Evolutionary conservation across 1,140 invertebrate genomes (phyloP), one percentile per base, ranked within the genome.

Genomic region (Diplogasteroides magnus): DNA sequence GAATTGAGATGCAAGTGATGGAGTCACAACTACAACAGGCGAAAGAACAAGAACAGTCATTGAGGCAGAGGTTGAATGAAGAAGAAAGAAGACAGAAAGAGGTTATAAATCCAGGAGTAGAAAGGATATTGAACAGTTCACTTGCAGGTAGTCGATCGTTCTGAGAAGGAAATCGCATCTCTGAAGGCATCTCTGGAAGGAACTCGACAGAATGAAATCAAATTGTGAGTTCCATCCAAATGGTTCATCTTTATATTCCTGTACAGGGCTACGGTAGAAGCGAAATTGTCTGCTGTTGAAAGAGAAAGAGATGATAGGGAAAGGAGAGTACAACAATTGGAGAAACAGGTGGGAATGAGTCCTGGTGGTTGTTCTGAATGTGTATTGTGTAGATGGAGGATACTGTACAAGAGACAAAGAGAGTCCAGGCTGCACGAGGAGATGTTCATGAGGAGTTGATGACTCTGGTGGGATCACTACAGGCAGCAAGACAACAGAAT

Each of bases 301-400:
- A 68, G n/a, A 37, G 67, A 59, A 61, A 68, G 67, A 61, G 31
- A 23, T 26, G 67, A 62, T 31, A 57, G 31, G 57, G 37, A 27
- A 31, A 68, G 1, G 67, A 57, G 14, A 55, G 57, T 15, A 19
- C n/a, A 66, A 2, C 11, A 58, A 28, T 19, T 58, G 14, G 64
- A 66, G 29, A 66, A 66, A n/a, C 55, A 66, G 55, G 57, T 48
- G 37, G 19, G 37, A 19, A 48, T 48, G 37, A 11, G 19, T 19
- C 19, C 37, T 11, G 6, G 37, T 48, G 6, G 6, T 48, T 19
- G 37, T 48, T 6, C 6, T 48, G 6, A 6, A 48, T 19, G 6
- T 48, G 6, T 11, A 11, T 48, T 19, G 6, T 48, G 6, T 19
- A 48, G 37, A 6, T 11, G 6, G 37, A 48, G 19, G 37, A 48